Evolutionary conservation across 2,888 invertebrate genomes (phyloP).

Genomic region (Lepidocyrtoides sp.): DNA sequence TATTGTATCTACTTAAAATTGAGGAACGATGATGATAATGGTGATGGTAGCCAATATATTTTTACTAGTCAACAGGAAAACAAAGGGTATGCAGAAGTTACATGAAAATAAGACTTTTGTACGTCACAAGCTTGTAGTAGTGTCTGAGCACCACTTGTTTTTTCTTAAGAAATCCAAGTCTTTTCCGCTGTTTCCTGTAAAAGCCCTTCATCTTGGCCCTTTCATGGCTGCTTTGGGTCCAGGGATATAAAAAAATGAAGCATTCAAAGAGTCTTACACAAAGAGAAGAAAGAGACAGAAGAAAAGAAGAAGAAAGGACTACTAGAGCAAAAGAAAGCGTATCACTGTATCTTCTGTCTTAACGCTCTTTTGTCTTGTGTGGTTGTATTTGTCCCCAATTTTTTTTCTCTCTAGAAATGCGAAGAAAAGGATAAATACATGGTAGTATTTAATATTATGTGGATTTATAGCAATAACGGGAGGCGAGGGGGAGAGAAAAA

Average conservation of each 20-base stretch:
- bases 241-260: conserved; percentile 15
- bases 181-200: conserved; percentile 14
- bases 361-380: background rate
- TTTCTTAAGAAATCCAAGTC: background rate
- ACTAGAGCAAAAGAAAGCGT: background rate
- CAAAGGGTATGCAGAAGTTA: background rate
- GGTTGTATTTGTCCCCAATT: background rate
- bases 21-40: background rate
- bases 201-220: conserved; percentile 11
- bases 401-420: background rate
- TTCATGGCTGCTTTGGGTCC: conserved; percentile 12
- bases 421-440: background rate
- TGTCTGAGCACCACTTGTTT: background rate
- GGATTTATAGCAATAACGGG: background rate
- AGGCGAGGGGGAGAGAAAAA: background rate
- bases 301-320: background rate
- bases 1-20: background rate
- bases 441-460: background rate
- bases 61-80: conserved; percentile 39
- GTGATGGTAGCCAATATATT: conserved; percentile 47
- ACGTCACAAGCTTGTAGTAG: background rate
- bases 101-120: background rate
- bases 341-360: background rate
- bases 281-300: background rate
- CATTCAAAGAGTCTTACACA: background rate